Conservation (phyloP, 2,113 vertebrate species). For the Upupa epops region DNA sequence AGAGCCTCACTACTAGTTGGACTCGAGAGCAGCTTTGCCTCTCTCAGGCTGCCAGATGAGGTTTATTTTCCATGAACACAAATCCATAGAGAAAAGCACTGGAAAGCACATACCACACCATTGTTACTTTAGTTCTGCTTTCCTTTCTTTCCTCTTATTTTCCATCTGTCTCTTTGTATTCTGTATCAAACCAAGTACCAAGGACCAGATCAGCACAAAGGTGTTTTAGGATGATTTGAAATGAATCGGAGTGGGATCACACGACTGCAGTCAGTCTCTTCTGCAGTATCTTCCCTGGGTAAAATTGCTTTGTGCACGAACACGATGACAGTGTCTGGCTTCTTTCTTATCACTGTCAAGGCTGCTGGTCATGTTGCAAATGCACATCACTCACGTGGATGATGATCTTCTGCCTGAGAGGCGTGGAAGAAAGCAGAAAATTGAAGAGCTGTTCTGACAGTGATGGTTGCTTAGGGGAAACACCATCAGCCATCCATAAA, state of each 20-base stretch:
- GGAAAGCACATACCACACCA: background rate
- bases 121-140: background rate
- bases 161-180: background rate
- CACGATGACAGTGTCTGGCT: background rate
- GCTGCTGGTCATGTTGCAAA: conserved; percentile 6
- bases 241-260: background rate
- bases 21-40: background rate
- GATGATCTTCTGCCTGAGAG: background rate
- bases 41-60: background rate
- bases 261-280: background rate
- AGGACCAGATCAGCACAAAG: background rate
- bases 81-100: conserved; percentile 2
- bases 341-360: conserved; percentile 37
- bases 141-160: background rate
- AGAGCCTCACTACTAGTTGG: background rate
- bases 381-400: background rate
- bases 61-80: background rate
- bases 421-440: background rate
- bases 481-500: background rate
- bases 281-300: background rate
- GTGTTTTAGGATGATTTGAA: conserved; percentile 28
- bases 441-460: background rate
- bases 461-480: background rate
- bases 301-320: conserved; percentile 32
- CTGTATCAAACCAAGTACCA: background rate